phyloP scores from a whole-genome alignment of 2,888 invertebrate species.

The Xestoiulus laeticollis region DNA sequence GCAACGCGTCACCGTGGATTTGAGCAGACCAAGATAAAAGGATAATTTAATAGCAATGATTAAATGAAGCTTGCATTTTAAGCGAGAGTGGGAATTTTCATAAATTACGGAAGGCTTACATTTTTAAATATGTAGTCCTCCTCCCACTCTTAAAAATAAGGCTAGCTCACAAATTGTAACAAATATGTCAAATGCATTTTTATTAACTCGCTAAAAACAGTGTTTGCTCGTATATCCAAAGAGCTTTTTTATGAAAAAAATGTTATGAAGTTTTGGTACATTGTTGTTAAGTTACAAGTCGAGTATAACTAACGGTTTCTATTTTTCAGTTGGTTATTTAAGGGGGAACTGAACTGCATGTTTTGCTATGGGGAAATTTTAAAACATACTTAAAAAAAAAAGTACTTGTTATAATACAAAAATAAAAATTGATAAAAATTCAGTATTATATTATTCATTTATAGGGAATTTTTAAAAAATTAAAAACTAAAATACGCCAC shows the following conservation, averaged over 20 bases:
- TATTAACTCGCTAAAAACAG: neutral
- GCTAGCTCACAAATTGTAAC: neutral
- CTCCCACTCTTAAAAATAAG: neutral
- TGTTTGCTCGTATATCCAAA: neutral
- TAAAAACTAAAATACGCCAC: no score
- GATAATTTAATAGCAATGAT: conserved; percentile 26
- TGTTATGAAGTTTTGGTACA: neutral
- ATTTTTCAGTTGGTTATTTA: no score
- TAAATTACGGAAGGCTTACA: neutral
- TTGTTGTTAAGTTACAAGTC: neutral
- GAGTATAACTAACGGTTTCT: no score
- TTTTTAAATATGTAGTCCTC: no score
- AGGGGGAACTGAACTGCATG: no score
- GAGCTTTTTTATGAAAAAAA: neutral
- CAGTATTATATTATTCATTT: no score
- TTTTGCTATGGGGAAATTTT: no score
- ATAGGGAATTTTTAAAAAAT: no score
- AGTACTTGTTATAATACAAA: no score
- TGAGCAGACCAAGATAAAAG: neutral
- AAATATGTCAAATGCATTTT: neutral
- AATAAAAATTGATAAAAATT: no score
- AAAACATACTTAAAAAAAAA: no score
- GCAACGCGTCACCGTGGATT: neutral
- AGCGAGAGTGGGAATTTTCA: conserved; percentile 26
- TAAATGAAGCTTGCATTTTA: neutral